phyloP scores from a whole-genome alignment of 2,113 vertebrate genomes.

The Sturnus vulgaris region DNA sequence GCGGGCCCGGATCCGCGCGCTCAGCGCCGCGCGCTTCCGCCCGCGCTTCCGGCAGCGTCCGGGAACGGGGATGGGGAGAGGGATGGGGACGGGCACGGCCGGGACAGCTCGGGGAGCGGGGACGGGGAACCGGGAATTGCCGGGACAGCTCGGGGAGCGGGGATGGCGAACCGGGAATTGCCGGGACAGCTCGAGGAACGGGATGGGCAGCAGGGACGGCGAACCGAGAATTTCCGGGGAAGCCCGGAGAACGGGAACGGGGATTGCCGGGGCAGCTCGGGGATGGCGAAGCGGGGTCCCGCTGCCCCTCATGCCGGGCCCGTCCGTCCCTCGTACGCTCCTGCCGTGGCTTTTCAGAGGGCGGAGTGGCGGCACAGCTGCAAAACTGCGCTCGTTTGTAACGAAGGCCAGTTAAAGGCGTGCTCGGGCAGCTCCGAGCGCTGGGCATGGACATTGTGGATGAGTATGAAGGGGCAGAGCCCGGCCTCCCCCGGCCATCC shows the following conservation, averaged over 20 bases:
- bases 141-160: too few species aligned
- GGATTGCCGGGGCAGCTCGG: too few species aligned
- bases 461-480: too few species aligned
- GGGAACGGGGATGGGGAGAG: too few species aligned
- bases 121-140: too few species aligned
- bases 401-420: rapidly evolving
- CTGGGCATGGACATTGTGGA: not conserved
- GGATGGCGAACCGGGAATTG: too few species aligned
- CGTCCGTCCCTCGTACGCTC: rapidly evolving
- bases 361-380: not conserved
- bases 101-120: not conserved
- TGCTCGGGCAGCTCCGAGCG: not conserved
- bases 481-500: too few species aligned
- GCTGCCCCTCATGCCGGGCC: too few species aligned
- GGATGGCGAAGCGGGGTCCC: too few species aligned
- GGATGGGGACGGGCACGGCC: not conserved
- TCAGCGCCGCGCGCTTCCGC: not conserved
- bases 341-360: not conserved
- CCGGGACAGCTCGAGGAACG: not conserved
- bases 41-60: not conserved
- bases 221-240: too few species aligned
- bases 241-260: not conserved
- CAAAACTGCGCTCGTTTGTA: rapidly evolving
- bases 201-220: too few species aligned
- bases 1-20: not conserved